Evolutionary conservation across 2,113 vertebrate genomes (phyloP).

Genomic region (Prochilodus magdalenae): DNA sequence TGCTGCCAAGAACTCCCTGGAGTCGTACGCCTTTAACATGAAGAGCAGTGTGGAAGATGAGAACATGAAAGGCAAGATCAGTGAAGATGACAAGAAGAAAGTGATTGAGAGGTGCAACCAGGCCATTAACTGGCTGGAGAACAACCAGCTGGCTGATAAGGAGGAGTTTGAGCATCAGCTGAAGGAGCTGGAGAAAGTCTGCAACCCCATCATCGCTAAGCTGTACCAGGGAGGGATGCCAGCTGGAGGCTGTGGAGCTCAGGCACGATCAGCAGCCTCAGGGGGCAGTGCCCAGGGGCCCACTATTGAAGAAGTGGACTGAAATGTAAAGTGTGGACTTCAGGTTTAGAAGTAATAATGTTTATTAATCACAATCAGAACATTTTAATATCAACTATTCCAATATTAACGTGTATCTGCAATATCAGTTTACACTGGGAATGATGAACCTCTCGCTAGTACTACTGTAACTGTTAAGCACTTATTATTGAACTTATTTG

Average conservation of each 20-base stretch:
- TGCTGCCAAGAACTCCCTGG: constrained; percentile 26
- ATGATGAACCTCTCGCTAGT: no score
- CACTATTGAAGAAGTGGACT: constrained; percentile 37
- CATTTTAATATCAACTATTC: no score
- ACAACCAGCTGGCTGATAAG: constrained; percentile 42
- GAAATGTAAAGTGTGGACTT: constrained; percentile 42
- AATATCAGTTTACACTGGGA: no score
- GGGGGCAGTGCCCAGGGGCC: constrained; percentile 25
- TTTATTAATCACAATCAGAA: no score
- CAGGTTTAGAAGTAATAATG: neutral
- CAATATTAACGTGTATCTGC: no score
- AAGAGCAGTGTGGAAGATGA: constrained; percentile 37
- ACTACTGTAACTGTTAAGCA: no score
- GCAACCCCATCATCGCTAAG: constrained; percentile 40
- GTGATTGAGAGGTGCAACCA: constrained; percentile 31
- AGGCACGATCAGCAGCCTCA: constrained; percentile 30
- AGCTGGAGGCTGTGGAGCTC: constrained; percentile 40
- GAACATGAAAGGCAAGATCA: constrained; percentile 32
- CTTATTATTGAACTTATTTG: no score
- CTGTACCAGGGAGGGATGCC: constrained; percentile 43
- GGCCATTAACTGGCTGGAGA: constrained; percentile 43
- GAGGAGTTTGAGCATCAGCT: constrained; percentile 37
- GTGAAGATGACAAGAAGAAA: constrained; percentile 42
- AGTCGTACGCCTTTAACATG: constrained; percentile 34
- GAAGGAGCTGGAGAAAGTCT: constrained; percentile 42